Percentiles rank a stretch among this genome's conserved stretches.
Evolutionary conservation across 2,888 invertebrate genomes (phyloP).

Genomic region (Chironomus riparius): DNA sequence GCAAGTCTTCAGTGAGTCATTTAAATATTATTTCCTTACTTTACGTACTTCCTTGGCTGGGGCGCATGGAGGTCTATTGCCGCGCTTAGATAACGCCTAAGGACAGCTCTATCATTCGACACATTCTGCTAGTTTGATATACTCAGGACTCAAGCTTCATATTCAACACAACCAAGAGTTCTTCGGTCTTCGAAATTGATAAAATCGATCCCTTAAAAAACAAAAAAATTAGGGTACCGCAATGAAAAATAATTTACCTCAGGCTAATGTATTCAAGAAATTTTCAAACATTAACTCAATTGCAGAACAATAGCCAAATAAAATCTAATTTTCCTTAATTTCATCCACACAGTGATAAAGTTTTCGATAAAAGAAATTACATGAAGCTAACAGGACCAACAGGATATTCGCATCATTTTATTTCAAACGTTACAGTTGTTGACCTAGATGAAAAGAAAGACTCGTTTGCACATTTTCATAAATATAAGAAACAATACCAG

Average conservation of each 20-base stretch:
- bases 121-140: no score
- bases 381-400: background rate
- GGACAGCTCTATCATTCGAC: no score
- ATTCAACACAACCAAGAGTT: no score
- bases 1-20: no score
- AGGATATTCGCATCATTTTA: background rate
- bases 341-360: background rate
- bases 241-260: background rate
- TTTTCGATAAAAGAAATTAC: background rate
- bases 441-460: slow-evolving; percentile 24
- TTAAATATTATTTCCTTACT: no score
- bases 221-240: background rate
- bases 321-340: background rate
- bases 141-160: no score
- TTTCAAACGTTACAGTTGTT: slow-evolving; percentile 11
- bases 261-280: background rate
- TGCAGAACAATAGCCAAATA: background rate
- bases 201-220: no score
- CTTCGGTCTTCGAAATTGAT: no score
- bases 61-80: no score
- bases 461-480: slow-evolving; percentile 6
- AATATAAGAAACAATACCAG: slow-evolving; percentile 24
- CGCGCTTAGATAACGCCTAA: no score
- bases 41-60: no score
- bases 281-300: background rate